These are phyloP conservation scores for Dendrolimus punctatus DNA, from an alignment of 1,140 invertebrate species.

Conservation along the genomic window DNA sequence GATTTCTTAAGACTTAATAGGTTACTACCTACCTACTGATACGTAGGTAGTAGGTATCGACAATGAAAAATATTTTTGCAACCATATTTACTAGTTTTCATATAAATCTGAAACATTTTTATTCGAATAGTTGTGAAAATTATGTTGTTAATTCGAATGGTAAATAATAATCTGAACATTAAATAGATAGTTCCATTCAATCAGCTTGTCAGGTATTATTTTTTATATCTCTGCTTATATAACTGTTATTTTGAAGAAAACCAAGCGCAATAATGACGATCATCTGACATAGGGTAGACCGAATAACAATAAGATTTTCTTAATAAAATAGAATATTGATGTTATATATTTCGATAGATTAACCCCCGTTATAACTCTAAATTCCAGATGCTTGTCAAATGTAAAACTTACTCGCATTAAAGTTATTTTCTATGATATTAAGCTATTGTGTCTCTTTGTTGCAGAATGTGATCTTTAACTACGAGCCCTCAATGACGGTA, in stretches of 20 bases:
- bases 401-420: background rate
- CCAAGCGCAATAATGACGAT: constrained; percentile 18
- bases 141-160: too few relatives aligned
- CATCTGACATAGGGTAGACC: constrained; percentile 22
- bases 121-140: too few relatives aligned
- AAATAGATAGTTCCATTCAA: background rate
- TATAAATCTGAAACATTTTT: too few relatives aligned
- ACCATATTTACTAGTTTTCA: too few relatives aligned
- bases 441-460: constrained; percentile 37
- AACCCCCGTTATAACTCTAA: too few relatives aligned
- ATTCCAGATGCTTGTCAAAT: background rate
- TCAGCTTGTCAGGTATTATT: background rate
- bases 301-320: constrained; percentile 19
- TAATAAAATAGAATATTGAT: too few relatives aligned
- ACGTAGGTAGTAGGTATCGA: too few relatives aligned
- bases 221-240: constrained; percentile 6
- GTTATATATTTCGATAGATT: too few relatives aligned
- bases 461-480: constrained; percentile 47
- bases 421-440: constrained; percentile 1
- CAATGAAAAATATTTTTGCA: too few relatives aligned
- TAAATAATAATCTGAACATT: too few relatives aligned
- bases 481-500: constrained; percentile 49
- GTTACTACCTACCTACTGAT: too few relatives aligned
- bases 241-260: constrained; percentile 16
- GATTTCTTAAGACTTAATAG: too few relatives aligned